Percentiles rank a stretch among this genome's conserved stretches.
Evolutionary conservation across 2,113 vertebrate genomes (phyloP).

Genomic region (Myotis brandtii): DNA sequence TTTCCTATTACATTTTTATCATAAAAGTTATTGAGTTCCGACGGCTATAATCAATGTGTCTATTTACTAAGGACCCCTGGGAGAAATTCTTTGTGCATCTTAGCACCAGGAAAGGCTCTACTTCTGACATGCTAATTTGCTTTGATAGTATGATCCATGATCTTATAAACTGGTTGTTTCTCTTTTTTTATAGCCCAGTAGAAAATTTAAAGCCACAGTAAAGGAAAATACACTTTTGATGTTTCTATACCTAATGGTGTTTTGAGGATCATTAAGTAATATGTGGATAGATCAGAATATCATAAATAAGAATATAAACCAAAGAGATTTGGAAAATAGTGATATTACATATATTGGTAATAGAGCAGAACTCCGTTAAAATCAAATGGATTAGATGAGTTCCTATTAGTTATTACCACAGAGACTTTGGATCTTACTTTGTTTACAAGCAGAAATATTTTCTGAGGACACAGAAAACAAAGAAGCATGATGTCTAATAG

Average conservation of each 20-base stretch:
- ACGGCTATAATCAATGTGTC: not conserved
- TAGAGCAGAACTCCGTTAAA: not conserved
- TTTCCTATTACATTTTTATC: not conserved
- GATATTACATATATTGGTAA: not conserved
- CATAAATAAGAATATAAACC: conserved; percentile 29
- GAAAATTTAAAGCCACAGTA: conserved; percentile 42
- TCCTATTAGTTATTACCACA: not conserved
- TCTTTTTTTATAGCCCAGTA: not conserved
- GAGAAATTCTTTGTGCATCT: not conserved
- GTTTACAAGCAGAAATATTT: not conserved
- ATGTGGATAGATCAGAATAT: not conserved
- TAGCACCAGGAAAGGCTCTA: not conserved
- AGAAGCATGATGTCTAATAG: not conserved
- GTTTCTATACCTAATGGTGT: not conserved
- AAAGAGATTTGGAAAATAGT: not conserved
- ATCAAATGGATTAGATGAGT: not conserved
- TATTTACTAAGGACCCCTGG: not conserved
- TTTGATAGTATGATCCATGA: conserved; percentile 27
- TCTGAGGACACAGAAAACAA: not conserved
- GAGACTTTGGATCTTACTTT: not conserved
- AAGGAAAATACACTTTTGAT: conserved; percentile 40
- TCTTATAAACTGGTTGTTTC: not conserved
- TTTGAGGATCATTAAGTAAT: conserved; percentile 2
- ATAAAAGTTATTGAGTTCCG: not conserved
- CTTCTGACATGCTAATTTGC: conserved; percentile 33